Base-by-base conservation (phyloP, 1,140 invertebrate genomes). In the Solenopsis fugax region DNA sequence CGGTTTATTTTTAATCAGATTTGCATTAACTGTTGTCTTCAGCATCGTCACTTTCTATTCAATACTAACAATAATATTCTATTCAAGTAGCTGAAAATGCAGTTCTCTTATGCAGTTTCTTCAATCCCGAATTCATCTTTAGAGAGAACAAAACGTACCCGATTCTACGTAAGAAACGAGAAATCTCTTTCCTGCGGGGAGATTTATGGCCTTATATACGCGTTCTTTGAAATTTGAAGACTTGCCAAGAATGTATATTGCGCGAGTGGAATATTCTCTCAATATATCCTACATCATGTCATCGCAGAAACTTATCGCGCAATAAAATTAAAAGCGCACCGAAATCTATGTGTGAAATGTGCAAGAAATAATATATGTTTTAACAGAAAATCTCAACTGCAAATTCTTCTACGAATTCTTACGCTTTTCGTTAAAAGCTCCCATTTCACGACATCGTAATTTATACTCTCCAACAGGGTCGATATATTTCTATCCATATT, bases 271-370 rank as follows among this genome's bases (percentile, higher is more conserved):
- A 73, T 82, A 82, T 82, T 82, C 67, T 58, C 37, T 58, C 78
- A 41, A 82, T 84, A 73, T 84, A 84, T 84, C 34, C 37, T 56
- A 56, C 13, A 56, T 73, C 41, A 60, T 48, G 80, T 84, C 69
- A 75, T 84, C 80, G 80, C 18, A 37, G 67, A 73, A 72, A 82
- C 54, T 84, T 73, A 84, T 84, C 69, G 69, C 45, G 80, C 45
- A 34, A 73, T 84, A 84, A 73, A 84, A 84, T 84, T 84, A 84
- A 84, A 48, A 84, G 41, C 67, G 18, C 67, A n/a, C 54, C 4
- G 21, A 58, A 58, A 82, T 82, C 62, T 54, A 6, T 45, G 16
- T 5, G 13, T 54, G 21, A 81, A 81, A 73, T n/a, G 48, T 60
- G 45, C 12, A 82, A 82, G 37, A 65, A 73, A 60, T 56, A 81